Percentiles rank a stretch among this genome's conserved stretches.
Evolutionary conservation across 2,888 invertebrate species (phyloP).

Genomic region (Litoditis marina): DNA sequence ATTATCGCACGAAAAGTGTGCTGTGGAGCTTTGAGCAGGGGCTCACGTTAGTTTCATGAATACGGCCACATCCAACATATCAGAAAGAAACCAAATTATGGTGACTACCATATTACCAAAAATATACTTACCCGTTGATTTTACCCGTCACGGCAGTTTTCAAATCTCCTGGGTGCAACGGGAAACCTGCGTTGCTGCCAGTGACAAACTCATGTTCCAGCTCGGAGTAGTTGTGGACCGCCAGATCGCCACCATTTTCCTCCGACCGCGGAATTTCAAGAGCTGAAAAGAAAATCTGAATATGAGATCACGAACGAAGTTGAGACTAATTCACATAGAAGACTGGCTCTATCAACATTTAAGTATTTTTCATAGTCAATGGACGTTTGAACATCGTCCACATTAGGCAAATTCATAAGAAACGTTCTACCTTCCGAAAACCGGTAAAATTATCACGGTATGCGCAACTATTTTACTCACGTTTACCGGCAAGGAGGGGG

Average conservation of each 20-base stretch:
- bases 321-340: too few relatives aligned
- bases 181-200: constrained; percentile 34
- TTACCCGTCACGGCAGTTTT: constrained; percentile 80
- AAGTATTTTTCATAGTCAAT: too few relatives aligned
- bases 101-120: too few relatives aligned
- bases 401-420: too few relatives aligned
- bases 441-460: too few relatives aligned
- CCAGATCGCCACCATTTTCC: constrained; percentile 78
- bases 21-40: neutral
- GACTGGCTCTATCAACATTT: too few relatives aligned
- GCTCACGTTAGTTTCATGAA: neutral
- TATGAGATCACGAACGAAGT: too few relatives aligned
- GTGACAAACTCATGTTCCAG: constrained; percentile 80
- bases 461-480: neutral
- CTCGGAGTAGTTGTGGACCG: constrained; percentile 73
- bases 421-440: too few relatives aligned
- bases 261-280: constrained; percentile 59
- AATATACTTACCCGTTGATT: constrained; percentile 71
- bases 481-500: constrained; percentile 31
- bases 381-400: too few relatives aligned
- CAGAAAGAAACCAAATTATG: too few relatives aligned
- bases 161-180: constrained; percentile 86
- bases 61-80: too few relatives aligned
- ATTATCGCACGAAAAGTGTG: too few relatives aligned
- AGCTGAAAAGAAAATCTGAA: constrained; percentile 19